Evolutionary conservation across 2,888 invertebrate species (phyloP), one percentile per base, ranked within the genome.

Genomic region (Argynnis bischoffii): DNA sequence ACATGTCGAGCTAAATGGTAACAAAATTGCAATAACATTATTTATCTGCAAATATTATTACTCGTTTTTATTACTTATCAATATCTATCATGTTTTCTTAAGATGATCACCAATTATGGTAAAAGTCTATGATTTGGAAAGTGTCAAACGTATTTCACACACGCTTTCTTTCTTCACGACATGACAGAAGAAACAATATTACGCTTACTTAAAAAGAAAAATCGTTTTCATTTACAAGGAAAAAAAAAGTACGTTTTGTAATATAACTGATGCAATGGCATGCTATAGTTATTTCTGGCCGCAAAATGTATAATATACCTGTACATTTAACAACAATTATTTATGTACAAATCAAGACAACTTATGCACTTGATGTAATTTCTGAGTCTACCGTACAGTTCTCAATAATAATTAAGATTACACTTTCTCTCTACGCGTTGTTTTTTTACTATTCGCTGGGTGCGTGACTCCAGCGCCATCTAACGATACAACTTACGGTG

Each of bases 391-490:
- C 67, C 31, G 55, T 67, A 57, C 67, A 63, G 55, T 69, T 64
- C 35, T 64, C 71, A 69, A 71, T 71, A 71, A 71, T 71, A 64
- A 70, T 68, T 67, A 70, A 64, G 64, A 50, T 67, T 41, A 57
- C 63, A 70, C 71, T 71, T 71, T 71, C 71, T 69, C 71, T 67
- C 71, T 48, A 5, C 56, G 53, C 6, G 60, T 68, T 26, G 26
- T 26, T 26, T 67, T 69, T 68, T 64, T 69, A 51, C 26, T 46
- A 13, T n/a, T n/a, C n/a, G n/a, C n/a, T n/a, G n/a, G n/a, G n/a
- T n/a, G n/a, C n/a, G n/a, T n/a, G n/a, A n/a, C n/a, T n/a, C n/a
- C n/a, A n/a, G n/a, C n/a, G n/a, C n/a, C n/a, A n/a, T n/a, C n/a
- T n/a, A n/a, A n/a, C n/a, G n/a, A n/a, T n/a, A n/a, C n/a, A n/a